Percentiles rank a stretch among this genome's conserved stretches.
Conservation (phyloP, 2,888 invertebrate genomes). For the Pheosia gnoma region DNA sequence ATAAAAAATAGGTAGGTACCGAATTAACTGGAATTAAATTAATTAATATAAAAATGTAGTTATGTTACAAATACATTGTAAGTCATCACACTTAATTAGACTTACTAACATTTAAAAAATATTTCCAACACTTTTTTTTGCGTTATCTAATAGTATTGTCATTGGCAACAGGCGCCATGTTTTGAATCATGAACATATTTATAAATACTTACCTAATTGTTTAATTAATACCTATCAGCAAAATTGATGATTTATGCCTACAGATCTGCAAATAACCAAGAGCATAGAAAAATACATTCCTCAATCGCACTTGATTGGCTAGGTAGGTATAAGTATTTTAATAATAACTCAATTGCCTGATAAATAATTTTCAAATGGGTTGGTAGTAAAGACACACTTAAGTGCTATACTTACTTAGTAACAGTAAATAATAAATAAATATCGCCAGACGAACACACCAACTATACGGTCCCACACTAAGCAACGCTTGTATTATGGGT, state of each 20-base stretch:
- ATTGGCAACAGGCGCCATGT: slow-evolving; percentile 62
- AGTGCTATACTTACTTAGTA: no score
- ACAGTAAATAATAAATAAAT: no score
- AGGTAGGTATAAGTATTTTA: background rate
- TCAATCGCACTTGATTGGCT: slow-evolving; percentile 21
- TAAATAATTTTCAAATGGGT: no score
- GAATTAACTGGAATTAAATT: no score
- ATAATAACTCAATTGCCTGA: background rate
- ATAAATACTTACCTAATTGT: slow-evolving; percentile 15
- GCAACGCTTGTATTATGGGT: background rate
- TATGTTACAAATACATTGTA: no score
- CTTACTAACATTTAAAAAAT: background rate
- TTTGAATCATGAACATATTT: slow-evolving; percentile 25
- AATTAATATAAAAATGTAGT: no score
- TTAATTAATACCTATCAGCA: slow-evolving; percentile 17
- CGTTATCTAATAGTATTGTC: slow-evolving; percentile 56
- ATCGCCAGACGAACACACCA: no score
- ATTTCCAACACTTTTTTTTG: background rate
- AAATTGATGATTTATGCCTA: slow-evolving; percentile 17
- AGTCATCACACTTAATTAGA: background rate
- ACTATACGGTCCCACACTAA: no score
- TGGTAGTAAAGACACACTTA: no score
- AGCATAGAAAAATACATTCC: slow-evolving; percentile 69
- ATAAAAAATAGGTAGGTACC: no score
- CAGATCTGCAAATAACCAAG: slow-evolving; percentile 47